Conservation (phyloP, 2,888 invertebrate genomes). For the Metallyticus violacea region DNA sequence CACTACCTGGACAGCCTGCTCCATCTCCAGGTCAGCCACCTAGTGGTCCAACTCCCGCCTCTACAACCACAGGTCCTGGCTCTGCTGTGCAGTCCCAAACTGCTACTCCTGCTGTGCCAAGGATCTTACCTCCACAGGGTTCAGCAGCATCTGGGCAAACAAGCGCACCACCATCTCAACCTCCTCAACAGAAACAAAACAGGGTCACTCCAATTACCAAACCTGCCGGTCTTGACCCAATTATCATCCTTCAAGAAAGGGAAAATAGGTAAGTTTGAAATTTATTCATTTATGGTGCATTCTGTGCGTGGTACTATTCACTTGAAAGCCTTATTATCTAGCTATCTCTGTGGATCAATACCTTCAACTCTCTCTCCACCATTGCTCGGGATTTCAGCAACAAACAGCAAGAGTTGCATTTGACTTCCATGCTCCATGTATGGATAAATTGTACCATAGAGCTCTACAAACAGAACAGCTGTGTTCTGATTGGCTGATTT, state of each 20-base stretch:
- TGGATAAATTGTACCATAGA: no score
- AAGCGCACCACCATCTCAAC: background rate
- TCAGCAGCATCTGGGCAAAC: background rate
- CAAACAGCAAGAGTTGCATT: no score
- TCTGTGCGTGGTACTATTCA: no score
- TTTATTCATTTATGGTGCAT: no score
- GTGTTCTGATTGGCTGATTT: no score
- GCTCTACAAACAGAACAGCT: no score
- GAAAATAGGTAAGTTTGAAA: constrained; percentile 48
- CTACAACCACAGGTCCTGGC: background rate
- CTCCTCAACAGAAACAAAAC: constrained; percentile 40
- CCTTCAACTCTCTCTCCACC: no score
- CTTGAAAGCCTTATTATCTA: no score
- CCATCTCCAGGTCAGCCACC: background rate
- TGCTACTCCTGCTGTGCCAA: constrained; percentile 19
- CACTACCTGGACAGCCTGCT: constrained; percentile 7
- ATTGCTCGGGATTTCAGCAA: no score
- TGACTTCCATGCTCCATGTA: no score
- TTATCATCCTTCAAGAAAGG: constrained; percentile 55
- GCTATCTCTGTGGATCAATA: no score
- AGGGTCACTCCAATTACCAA: constrained; percentile 54
- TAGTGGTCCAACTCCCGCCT: background rate
- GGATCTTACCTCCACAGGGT: background rate
- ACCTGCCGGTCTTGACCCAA: constrained; percentile 57
- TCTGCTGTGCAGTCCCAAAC: background rate